Conservation (phyloP, 2,113 vertebrate species). For the Apteryx mantelli region DNA sequence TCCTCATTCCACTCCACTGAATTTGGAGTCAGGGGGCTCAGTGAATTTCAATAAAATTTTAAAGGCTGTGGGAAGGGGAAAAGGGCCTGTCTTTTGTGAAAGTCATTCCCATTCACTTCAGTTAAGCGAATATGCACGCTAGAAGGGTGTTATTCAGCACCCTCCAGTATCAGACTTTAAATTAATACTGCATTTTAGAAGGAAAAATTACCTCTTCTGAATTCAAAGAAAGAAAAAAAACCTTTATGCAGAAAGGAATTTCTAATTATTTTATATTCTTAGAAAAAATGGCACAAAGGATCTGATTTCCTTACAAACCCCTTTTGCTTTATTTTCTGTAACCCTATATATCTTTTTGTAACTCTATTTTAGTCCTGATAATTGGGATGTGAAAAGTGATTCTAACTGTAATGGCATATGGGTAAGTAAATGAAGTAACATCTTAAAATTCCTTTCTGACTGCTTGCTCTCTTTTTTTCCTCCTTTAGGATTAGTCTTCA, state of each 20-base stretch:
- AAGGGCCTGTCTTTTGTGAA: background rate
- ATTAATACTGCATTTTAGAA: background rate
- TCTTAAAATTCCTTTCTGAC: background rate
- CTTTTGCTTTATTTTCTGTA: background rate
- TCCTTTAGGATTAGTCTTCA: background rate
- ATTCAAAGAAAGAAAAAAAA: background rate
- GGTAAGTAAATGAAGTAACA: slow-evolving; percentile 65
- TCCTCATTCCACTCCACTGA: background rate
- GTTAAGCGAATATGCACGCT: background rate
- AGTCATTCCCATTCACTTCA: background rate
- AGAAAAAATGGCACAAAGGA: background rate
- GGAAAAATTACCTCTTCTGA: background rate
- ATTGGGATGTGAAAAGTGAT: slow-evolving; percentile 76
- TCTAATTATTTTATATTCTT: background rate
- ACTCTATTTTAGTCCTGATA: slow-evolving; percentile 67
- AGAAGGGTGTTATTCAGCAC: background rate
- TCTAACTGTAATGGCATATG: slow-evolving; percentile 85
- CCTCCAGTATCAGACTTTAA: background rate
- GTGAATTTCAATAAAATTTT: background rate
- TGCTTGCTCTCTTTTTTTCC: background rate
- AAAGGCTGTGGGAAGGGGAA: background rate
- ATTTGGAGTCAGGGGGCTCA: background rate
- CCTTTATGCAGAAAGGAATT: background rate
- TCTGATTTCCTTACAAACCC: background rate
- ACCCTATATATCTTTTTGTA: background rate